Conservation (phyloP, 2,797 vertebrate species). For the Mus caroli region DNA sequence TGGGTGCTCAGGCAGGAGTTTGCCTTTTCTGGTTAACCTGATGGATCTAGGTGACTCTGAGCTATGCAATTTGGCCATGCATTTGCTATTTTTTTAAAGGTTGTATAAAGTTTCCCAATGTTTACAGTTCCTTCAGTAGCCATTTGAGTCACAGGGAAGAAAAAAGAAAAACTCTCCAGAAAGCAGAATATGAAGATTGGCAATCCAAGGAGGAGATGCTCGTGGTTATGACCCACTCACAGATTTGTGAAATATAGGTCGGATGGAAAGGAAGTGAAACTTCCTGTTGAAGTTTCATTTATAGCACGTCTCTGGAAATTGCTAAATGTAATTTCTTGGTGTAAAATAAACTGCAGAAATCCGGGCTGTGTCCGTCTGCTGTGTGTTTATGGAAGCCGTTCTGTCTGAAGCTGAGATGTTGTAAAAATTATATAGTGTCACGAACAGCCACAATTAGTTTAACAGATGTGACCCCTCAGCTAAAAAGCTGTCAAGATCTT, state of each 20-base stretch:
- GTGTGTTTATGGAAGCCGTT: slow-evolving; percentile 80
- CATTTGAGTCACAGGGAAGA: slow-evolving; percentile 10
- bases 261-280: slow-evolving; percentile 74
- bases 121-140: background rate
- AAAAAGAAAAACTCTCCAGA: background rate
- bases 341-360: slow-evolving; percentile 82
- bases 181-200: slow-evolving; percentile 6
- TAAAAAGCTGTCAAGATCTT: slow-evolving; percentile 70
- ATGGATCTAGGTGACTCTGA: background rate
- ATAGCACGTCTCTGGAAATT: slow-evolving; percentile 76
- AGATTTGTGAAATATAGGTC: slow-evolving; percentile 80
- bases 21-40: background rate
- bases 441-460: slow-evolving; percentile 77
- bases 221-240: slow-evolving; percentile 59
- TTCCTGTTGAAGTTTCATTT: slow-evolving; percentile 81
- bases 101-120: background rate
- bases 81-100: background rate
- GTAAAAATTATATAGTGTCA: slow-evolving; percentile 77
- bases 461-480: slow-evolving; percentile 66
- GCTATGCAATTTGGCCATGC: rapidly evolving
- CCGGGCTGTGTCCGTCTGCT: slow-evolving; percentile 78
- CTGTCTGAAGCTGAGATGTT: slow-evolving; percentile 76
- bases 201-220: background rate
- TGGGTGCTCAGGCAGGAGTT: background rate
- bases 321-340: slow-evolving; percentile 80